Conservation (phyloP, 2,888 invertebrate species). For the Acronicta alni region DNA sequence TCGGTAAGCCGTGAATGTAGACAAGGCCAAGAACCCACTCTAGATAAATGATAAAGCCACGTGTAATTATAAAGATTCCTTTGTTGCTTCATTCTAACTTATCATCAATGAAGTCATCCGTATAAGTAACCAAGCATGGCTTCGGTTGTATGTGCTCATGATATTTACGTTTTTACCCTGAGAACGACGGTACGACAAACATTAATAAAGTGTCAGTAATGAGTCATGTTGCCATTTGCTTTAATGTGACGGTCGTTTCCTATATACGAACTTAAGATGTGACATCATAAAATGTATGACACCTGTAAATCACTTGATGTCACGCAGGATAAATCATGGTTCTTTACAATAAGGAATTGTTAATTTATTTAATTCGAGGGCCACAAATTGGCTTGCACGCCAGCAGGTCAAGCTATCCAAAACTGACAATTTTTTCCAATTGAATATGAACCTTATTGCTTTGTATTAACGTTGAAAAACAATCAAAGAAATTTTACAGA, state of each 20-base stretch:
- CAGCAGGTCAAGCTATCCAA: no score
- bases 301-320: constrained; percentile 34
- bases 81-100: constrained; percentile 31
- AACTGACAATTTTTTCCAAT: no score
- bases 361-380: constrained; percentile 36
- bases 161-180: constrained; percentile 29
- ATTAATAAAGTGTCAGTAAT: constrained; percentile 34
- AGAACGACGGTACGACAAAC: constrained; percentile 24
- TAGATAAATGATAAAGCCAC: constrained; percentile 18
- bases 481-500: no score
- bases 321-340: constrained; percentile 21
- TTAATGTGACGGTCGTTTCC: constrained; percentile 32
- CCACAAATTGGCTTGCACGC: no score
- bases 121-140: constrained; percentile 28
- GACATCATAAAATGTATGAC: constrained; percentile 44
- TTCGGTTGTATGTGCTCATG: constrained; percentile 13
- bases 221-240: constrained; percentile 42
- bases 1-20: constrained; percentile 28
- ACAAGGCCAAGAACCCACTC: constrained; percentile 16
- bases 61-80: constrained; percentile 22
- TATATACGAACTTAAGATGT: constrained; percentile 36
- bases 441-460: no score
- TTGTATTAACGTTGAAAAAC: no score
- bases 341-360: constrained; percentile 28
- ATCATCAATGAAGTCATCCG: constrained; percentile 51